phyloP scores from a whole-genome alignment of 2,888 invertebrate species.

The Microdon myrmicae region DNA sequence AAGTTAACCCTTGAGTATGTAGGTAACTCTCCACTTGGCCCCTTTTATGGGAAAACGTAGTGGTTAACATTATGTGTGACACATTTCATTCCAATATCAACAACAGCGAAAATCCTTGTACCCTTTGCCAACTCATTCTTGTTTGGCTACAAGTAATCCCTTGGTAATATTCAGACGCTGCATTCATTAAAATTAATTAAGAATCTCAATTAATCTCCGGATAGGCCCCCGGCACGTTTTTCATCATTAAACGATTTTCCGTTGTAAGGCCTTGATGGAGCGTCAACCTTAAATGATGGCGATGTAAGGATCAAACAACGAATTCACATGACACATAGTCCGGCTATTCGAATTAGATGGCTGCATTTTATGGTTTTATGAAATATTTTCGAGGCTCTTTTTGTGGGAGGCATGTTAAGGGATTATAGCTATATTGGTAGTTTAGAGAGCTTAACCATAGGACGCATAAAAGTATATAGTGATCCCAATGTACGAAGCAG shows the following conservation, averaged over 20 bases:
- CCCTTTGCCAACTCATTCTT: background rate
- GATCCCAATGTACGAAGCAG: too few species aligned
- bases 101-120: constrained; percentile 18
- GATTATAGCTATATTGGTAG: too few species aligned
- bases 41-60: too few species aligned
- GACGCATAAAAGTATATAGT: too few species aligned
- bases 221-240: background rate
- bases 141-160: constrained; percentile 20
- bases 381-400: too few species aligned
- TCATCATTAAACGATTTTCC: background rate
- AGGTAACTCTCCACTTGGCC: too few species aligned
- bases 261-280: constrained; percentile 2
- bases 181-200: constrained; percentile 37
- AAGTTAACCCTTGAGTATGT: too few species aligned
- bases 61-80: too few species aligned
- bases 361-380: background rate
- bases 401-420: too few species aligned
- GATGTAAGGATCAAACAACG: background rate
- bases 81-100: too few species aligned
- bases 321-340: constrained; percentile 9
- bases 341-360: constrained; percentile 5
- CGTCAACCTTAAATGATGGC: background rate
- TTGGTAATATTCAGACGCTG: constrained; percentile 15
- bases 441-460: too few species aligned
- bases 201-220: constrained; percentile 14